These are phyloP conservation scores for Ornithoptera alexandrae DNA, from an alignment of 2,888 invertebrate species.

Conservation along the genomic window DNA sequence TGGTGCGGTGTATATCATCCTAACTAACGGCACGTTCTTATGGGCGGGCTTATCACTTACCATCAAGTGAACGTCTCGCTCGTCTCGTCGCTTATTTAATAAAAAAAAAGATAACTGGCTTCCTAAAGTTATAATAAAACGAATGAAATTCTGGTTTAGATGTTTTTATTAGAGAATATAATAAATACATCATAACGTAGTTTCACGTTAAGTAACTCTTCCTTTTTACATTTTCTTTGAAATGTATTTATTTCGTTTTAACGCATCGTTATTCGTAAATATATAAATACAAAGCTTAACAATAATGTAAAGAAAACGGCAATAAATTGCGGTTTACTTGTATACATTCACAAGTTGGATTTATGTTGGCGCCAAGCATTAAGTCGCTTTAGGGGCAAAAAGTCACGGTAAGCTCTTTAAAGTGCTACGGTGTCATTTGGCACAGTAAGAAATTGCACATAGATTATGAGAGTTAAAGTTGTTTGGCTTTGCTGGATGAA, in stretches of 20 bases:
- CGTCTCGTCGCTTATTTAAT: no score
- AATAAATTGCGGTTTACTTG: background rate
- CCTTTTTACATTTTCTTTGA: background rate
- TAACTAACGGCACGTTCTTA: no score
- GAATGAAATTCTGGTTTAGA: no score
- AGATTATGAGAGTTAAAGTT: conserved; percentile 12
- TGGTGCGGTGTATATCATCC: no score
- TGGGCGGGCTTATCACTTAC: no score
- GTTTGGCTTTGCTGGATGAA: conserved; percentile 3
- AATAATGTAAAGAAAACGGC: background rate
- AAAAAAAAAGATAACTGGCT: no score
- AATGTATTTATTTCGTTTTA: background rate
- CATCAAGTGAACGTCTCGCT: no score
- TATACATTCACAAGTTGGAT: background rate
- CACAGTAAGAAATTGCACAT: background rate
- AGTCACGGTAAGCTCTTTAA: conserved; percentile 8
- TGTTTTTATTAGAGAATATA: no score
- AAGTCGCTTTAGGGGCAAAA: conserved; percentile 11
- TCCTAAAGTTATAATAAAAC: no score
- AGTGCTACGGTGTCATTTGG: background rate
- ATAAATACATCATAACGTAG: no score
- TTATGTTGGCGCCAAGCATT: background rate
- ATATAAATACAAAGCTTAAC: background rate
- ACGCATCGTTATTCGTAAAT: no score
- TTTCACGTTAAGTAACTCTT: no score